These are phyloP conservation scores for Silurus aristotelis DNA, from an alignment of 2,797 vertebrate genomes.

Conservation along the genomic window DNA sequence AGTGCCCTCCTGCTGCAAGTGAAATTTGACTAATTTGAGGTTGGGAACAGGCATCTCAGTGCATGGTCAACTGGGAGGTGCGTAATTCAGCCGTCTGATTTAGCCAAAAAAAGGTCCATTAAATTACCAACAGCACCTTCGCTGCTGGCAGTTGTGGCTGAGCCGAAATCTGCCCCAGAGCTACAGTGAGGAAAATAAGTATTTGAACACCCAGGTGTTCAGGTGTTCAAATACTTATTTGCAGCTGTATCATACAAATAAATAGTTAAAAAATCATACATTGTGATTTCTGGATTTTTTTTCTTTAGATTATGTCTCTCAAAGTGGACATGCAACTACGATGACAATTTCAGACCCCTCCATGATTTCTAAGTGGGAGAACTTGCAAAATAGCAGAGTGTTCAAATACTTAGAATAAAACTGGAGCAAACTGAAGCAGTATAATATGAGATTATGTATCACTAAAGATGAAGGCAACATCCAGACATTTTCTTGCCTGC, in stretches of 20 bases:
- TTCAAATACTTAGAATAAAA: not conserved
- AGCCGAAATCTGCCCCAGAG: slow-evolving; percentile 19
- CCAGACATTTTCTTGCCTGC: not conserved
- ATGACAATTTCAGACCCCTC: no score
- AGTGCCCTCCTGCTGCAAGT: slow-evolving; percentile 40
- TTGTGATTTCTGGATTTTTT: no score
- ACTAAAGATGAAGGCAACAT: not conserved
- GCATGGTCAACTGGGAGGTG: slow-evolving; percentile 14
- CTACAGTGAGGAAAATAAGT: not conserved
- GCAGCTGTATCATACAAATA: no score
- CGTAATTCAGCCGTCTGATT: slow-evolving; percentile 38
- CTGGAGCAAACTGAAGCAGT: not conserved
- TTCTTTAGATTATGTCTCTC: no score
- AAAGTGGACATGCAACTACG: no score
- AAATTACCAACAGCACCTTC: slow-evolving; percentile 26
- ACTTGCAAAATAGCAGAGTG: no score
- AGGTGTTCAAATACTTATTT: no score
- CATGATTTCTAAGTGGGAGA: no score
- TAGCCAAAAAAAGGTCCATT: slow-evolving; percentile 39
- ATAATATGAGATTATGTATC: not conserved
- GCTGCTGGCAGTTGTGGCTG: slow-evolving; percentile 15
- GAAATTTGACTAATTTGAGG: slow-evolving; percentile 47
- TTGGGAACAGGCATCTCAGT: slow-evolving; percentile 24
- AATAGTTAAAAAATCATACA: no score
- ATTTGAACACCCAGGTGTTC: no score